Base-by-base conservation (phyloP, 1,140 invertebrate species). In the Orius insidiosus region DNA sequence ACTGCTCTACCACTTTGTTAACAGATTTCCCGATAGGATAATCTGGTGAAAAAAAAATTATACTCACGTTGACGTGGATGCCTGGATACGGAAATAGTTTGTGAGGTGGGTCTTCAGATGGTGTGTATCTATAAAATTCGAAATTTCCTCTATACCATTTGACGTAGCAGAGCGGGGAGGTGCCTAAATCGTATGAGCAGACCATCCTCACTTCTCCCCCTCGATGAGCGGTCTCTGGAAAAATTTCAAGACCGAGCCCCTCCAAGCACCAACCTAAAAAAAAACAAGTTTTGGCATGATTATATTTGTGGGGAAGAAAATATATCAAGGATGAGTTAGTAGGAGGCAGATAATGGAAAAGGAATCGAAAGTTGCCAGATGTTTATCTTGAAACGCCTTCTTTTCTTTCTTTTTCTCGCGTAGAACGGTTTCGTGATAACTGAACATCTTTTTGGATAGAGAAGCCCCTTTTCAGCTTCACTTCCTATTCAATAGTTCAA, bases 101-200 rank as follows among this genome's bases (percentile, higher is more conserved):
- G 49, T 65, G 63, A 15, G 64, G 60, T 37, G 71, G 70, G 19
- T 57, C 58, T 52, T 72, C 68, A 35, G 65, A 68, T 13, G 72
- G 69, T 5, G 65, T 64, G 53, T 67, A 74, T 47, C 72, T 63
- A 63, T 72, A 75, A 59, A 79, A 79, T 58, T 78, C 76, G 45
- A 67, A 63, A 51, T 70, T 69, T 32, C 75, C 77, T 50, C 76
- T 71, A 63, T 88, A 86, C 83, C 83, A 88, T 66, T 86, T 86
- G 53, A 88, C 79, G 48, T 80, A 76, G 63, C 86, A 87, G 45
- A 88, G 66, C 30, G 70, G 71, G 52, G 81, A 80, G 24, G 70
- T 71, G 57, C 83, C 82, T 59, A 80, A 66, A 60, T 85, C 78
- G 59, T 82, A 86, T 58, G 74, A 71, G 60, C 83, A 87, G 56